A percentile compares a stretch with the other conserved stretches of the same genome.
Evolutionary conservation across 2,113 vertebrate species (phyloP).

Genomic region (Ceratotherium simum): DNA sequence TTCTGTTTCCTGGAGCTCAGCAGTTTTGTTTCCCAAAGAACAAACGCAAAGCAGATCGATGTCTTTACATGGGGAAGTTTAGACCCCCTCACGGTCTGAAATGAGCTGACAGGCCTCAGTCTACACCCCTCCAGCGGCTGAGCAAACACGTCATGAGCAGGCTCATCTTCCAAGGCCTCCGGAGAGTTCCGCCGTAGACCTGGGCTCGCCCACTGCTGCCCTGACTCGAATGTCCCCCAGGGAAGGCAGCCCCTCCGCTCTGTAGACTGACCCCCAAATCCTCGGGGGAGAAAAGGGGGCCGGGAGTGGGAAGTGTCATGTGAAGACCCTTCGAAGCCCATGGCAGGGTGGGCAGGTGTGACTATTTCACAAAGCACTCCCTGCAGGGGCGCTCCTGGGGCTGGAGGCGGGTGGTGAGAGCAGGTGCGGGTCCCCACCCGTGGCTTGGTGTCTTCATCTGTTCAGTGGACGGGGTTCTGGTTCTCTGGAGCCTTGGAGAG

Average conservation of each 20-base stretch:
- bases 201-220: rapidly evolving
- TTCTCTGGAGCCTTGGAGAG: neutral
- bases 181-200: neutral
- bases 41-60: too few species aligned
- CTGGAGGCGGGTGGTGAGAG: neutral
- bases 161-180: neutral
- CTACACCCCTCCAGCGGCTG: rapidly evolving
- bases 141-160: neutral
- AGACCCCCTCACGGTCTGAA: neutral
- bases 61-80: neutral
- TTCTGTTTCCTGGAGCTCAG: too few species aligned
- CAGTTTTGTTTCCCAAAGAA: too few species aligned
- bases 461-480: too few species aligned
- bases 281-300: neutral
- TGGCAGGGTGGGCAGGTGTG: too few species aligned
- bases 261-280: neutral
- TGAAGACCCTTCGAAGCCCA: neutral
- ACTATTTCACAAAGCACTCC: neutral
- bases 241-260: neutral
- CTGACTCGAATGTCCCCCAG: neutral
- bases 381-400: neutral
- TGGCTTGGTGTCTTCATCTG: too few species aligned
- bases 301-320: rapidly evolving
- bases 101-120: neutral
- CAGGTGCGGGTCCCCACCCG: too few species aligned